phyloP scores from a whole-genome alignment of 1,140 invertebrate species.

The Gerris buenoi region DNA sequence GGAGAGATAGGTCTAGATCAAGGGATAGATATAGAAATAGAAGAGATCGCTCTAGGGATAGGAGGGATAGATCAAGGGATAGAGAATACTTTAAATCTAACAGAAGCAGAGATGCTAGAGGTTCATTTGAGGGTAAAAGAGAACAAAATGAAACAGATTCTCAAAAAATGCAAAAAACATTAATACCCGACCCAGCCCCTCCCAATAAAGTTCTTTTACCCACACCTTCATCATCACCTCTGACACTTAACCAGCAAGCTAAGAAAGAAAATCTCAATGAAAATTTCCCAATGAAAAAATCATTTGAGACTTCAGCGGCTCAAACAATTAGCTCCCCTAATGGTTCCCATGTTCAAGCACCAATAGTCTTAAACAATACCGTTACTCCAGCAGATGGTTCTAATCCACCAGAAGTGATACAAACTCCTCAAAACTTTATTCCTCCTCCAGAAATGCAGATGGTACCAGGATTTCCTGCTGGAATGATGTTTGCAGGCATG shows the following conservation, averaged over 20 bases:
- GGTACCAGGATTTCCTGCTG: background rate
- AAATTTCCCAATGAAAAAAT: background rate
- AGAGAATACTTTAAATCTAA: background rate
- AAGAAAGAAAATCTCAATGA: background rate
- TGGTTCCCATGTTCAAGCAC: background rate
- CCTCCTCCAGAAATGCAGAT: background rate
- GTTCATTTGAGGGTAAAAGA: background rate
- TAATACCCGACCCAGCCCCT: background rate
- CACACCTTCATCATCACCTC: background rate
- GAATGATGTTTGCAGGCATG: no score
- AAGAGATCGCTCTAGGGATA: slow-evolving; percentile 10
- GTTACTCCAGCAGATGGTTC: background rate
- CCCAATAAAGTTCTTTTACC: background rate
- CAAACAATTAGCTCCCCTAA: background rate
- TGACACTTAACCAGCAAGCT: background rate
- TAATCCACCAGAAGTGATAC: background rate
- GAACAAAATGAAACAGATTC: background rate
- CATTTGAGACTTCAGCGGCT: background rate
- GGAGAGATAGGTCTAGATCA: slow-evolving; percentile 21
- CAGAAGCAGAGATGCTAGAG: background rate
- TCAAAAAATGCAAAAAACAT: background rate
- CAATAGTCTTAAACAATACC: no score
- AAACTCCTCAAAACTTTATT: background rate
- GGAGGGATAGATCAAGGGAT: background rate
- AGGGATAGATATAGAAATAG: slow-evolving; percentile 19